A percentile compares a stretch with the other conserved stretches of the same genome.
phyloP scores from a whole-genome alignment of 2,888 invertebrate genomes.

The Anoncus sp. region DNA sequence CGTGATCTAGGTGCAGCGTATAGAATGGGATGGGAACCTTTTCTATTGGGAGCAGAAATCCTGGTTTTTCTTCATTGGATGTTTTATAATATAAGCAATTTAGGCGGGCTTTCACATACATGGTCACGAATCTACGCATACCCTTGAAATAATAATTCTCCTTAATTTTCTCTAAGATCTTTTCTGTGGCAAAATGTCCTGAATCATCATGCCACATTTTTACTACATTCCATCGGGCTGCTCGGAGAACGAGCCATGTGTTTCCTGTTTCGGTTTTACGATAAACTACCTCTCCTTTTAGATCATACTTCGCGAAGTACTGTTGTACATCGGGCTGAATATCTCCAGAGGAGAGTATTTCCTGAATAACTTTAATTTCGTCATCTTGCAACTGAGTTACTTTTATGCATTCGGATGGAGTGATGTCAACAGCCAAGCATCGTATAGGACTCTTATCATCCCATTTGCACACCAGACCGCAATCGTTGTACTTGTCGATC shows the following conservation, averaged over 20 bases:
- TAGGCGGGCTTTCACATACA: conserved; percentile 80
- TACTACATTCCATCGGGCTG: conserved; percentile 73
- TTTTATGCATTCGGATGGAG: conserved; percentile 65
- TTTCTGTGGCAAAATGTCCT: conserved; percentile 78
- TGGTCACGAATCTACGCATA: conserved; percentile 77
- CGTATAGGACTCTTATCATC: conserved; percentile 29
- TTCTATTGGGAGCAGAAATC: conserved; percentile 80
- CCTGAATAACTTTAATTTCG: conserved; percentile 56
- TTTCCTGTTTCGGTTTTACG: conserved; percentile 35
- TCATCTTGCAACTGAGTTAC: conserved; percentile 63
- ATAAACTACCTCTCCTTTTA: conserved; percentile 48
- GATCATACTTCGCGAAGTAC: conserved; percentile 61
- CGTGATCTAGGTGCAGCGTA: conserved; percentile 82
- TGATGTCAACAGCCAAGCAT: conserved; percentile 36
- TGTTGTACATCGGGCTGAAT: conserved; percentile 50
- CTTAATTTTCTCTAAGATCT: conserved; percentile 73
- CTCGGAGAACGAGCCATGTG: conserved; percentile 75
- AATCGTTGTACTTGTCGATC: conserved; percentile 10
- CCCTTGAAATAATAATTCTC: conserved; percentile 80
- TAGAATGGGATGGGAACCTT: conserved; percentile 80
- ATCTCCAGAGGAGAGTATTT: conserved; percentile 56
- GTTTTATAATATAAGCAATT: conserved; percentile 78
- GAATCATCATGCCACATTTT: conserved; percentile 77
- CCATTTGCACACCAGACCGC: conserved; percentile 3
- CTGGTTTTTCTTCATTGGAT: conserved; percentile 70